A percentile compares a stretch with the other conserved stretches of the same genome.
These are phyloP conservation scores for Casuarius casuarius DNA, from an alignment of 2,113 vertebrate genomes.

Conservation along the genomic window DNA sequence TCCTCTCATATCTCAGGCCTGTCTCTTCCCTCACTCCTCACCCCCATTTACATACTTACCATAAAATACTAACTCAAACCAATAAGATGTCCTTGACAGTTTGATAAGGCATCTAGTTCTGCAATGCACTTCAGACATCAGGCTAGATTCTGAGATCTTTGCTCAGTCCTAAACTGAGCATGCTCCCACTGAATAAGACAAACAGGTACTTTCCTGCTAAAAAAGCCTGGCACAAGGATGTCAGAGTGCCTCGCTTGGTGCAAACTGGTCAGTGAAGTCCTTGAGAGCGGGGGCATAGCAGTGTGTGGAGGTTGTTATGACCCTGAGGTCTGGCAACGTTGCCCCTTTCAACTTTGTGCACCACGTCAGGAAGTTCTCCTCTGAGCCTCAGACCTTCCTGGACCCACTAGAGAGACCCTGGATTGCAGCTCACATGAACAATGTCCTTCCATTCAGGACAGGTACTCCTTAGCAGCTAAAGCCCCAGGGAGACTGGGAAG, in stretches of 20 bases:
- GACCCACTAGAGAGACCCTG: not conserved
- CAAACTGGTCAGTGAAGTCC: not conserved
- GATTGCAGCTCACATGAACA: not conserved
- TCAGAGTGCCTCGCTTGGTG: not conserved
- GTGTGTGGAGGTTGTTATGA: not conserved
- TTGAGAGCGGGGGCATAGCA: not conserved
- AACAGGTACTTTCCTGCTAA: not conserved
- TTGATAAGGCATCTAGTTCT: not conserved
- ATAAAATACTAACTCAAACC: not conserved
- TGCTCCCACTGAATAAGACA: not conserved
- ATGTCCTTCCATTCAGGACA: not conserved
- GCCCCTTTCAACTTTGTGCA: not conserved
- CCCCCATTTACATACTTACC: not conserved
- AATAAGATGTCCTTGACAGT: not conserved
- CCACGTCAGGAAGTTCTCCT: accelerated
- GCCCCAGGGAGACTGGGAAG: not conserved
- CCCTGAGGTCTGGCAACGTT: not conserved
- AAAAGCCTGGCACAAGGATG: not conserved
- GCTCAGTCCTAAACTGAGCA: not conserved
- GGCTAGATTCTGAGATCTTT: not conserved
- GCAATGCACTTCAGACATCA: not conserved
- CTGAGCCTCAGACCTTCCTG: not conserved
- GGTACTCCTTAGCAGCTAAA: not conserved
- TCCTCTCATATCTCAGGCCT: not conserved
- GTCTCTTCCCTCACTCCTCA: not conserved